Base-by-base conservation (phyloP, 1,140 invertebrate species). In the Lysiphlebus fabarum region DNA sequence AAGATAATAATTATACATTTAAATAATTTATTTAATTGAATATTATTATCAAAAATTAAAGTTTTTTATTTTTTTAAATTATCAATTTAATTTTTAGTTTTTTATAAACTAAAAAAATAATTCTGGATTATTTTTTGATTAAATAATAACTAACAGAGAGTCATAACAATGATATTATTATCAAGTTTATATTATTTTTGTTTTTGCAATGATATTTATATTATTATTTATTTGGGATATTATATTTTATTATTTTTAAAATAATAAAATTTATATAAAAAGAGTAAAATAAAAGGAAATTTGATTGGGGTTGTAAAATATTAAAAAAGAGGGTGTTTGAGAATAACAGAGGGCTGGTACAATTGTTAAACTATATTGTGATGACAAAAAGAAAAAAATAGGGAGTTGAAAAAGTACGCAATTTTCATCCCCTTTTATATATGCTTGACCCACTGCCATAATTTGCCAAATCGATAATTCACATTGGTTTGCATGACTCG, bases 391-490 rank as follows among this genome's bases (percentile, higher is more conserved):
- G 17, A 3, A 4, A 26, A 26, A 26, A 26, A 26, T 2, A 56
- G 9, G 12, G 44, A 44, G 34, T 40, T 12, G 34, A 44, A 41
- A 41, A 40, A 44, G 54, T 45, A 53, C 4, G 11, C 14, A 37
- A 45, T 42, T 41, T 14, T 44, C 53, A 43, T 63, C 63, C 54
- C 63, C 26, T 69, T 70, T 68, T 26, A 26, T 26, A 26, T 61
- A 70, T 43, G 48, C 44, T 65, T 75, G 76, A 76, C 75, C 75
- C 64, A 78, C 63, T 78, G 73, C 74, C 76, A 76, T 77, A 75
- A 76, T 78, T 77, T 74, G 66, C 59, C 60, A 61, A 71, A 77
- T 77, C 75, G 73, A 78, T 77, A 70, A 65, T 55, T 67, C 63
- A 64, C 65, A 60, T 64, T 58, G 62, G 65, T 50, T 62, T 67